Evolutionary conservation across 2,797 vertebrate genomes (phyloP).

Genomic region (Coregonus suidteri): DNA sequence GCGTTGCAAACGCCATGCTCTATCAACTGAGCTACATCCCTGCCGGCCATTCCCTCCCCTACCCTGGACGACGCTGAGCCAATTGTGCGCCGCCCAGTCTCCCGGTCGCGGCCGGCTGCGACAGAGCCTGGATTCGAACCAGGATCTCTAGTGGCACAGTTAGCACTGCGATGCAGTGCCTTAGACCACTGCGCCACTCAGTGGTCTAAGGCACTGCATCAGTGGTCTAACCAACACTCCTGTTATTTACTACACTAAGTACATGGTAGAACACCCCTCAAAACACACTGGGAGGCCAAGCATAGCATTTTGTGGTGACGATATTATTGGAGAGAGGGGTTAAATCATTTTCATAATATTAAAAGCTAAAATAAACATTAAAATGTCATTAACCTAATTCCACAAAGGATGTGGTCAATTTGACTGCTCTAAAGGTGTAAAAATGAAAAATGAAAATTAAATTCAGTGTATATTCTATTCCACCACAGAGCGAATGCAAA

Average conservation of each 20-base stretch:
- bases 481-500: conserved; percentile 17
- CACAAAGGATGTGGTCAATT: conserved; percentile 42
- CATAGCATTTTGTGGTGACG: conserved; percentile 12
- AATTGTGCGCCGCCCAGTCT: no score
- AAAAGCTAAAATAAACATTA: conserved; percentile 11
- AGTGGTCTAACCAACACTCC: conserved; percentile 2
- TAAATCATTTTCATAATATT: not conserved
- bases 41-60: no score
- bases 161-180: no score
- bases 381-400: conserved; percentile 39
- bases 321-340: conserved; percentile 1
- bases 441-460: conserved; percentile 38
- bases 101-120: no score
- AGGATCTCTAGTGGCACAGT: no score
- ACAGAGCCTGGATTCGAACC: no score
- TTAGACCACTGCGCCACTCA: no score
- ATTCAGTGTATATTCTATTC: conserved; percentile 26
- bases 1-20: no score
- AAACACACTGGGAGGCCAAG: conserved; percentile 31
- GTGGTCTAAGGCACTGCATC: no score
- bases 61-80: no score
- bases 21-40: no score
- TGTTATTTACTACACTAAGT: conserved; percentile 25
- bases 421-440: conserved; percentile 43
- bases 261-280: not conserved